Evolutionary conservation across 2,888 invertebrate genomes (phyloP), one percentile per base, ranked within the genome.

Genomic region (Brachycybe producta): DNA sequence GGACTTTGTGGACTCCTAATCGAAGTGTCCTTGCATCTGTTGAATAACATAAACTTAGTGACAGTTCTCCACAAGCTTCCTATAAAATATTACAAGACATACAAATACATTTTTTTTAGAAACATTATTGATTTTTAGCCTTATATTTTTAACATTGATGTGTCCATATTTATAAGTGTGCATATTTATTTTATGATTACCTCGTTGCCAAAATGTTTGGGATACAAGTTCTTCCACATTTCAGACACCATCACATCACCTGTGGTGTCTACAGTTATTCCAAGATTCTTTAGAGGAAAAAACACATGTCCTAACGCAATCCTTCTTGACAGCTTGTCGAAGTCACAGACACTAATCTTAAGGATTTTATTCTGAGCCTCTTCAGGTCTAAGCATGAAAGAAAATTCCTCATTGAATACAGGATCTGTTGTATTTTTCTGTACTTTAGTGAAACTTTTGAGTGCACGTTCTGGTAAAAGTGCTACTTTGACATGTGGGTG

Each of bases 241-340:
- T 48, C 48, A 2, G 13, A 19, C 2, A 48, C n/a, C 13, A 48
- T 15, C n/a, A 48, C 48, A 19, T 48, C 40, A 52, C 67, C 64
- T 2, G 23, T 50, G 2, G 41, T 27, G 5, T 52, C 30, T 3
- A 35, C 17, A 1, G 32, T 43, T 2, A 60, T 46, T 8, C 56
- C 57, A 26, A 63, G 48, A 26, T 62, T 62, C 34, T 56, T 56
- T 5, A 68, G 56, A 1, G 61, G 59, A 23, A 66, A 57, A 17
- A 64, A 55, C 41, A 63, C 63, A 57, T 67, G 65, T 39, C 68
- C 68, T 1, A 68, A 57, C 1, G 64, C 61, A 52, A 64, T 63
- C 34, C 67, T 64, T 17, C 68, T 55, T 4, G 65, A 61, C 27
- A 65, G 59, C 48, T 59, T 62, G 57, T 68, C 68, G 11, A 66